phyloP scores from a whole-genome alignment of 1,140 invertebrate species.

The Halyomorpha halys region DNA sequence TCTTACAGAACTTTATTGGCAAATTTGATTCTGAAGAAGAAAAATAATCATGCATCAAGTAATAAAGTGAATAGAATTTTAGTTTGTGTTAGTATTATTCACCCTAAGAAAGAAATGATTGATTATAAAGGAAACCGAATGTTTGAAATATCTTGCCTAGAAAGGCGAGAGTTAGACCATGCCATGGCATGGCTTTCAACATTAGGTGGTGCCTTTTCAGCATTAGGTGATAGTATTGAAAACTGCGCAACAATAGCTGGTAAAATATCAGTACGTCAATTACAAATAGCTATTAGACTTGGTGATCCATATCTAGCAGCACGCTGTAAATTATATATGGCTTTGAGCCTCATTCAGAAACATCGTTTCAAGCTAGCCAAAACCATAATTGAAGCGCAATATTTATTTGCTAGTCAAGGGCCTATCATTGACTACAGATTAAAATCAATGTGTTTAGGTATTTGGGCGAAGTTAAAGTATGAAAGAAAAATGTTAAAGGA shows the following conservation, averaged over 20 bases:
- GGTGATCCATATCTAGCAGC: slow-evolving; percentile 68
- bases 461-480: slow-evolving; percentile 71
- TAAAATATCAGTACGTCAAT: slow-evolving; percentile 71
- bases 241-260: slow-evolving; percentile 75
- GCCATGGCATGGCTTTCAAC: slow-evolving; percentile 92
- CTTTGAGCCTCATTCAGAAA: slow-evolving; percentile 78
- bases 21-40: background rate
- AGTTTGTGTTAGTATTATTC: background rate
- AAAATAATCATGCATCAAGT: background rate
- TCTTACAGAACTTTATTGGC: background rate
- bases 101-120: slow-evolving; percentile 4
- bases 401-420: slow-evolving; percentile 41
- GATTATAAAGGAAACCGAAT: slow-evolving; percentile 24
- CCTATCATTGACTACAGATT: slow-evolving; percentile 47
- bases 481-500: slow-evolving; percentile 25
- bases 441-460: slow-evolving; percentile 68
- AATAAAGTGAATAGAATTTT: background rate
- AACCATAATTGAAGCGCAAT: slow-evolving; percentile 54
- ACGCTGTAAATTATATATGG: slow-evolving; percentile 71
- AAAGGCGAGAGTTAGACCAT: slow-evolving; percentile 67
- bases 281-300: slow-evolving; percentile 63
- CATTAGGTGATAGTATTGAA: slow-evolving; percentile 73
- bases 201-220: slow-evolving; percentile 86
- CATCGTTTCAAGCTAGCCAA: slow-evolving; percentile 52
- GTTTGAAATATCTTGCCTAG: slow-evolving; percentile 34